phyloP scores from a whole-genome alignment of 2,113 vertebrate genomes.

The Percina caprodes region DNA sequence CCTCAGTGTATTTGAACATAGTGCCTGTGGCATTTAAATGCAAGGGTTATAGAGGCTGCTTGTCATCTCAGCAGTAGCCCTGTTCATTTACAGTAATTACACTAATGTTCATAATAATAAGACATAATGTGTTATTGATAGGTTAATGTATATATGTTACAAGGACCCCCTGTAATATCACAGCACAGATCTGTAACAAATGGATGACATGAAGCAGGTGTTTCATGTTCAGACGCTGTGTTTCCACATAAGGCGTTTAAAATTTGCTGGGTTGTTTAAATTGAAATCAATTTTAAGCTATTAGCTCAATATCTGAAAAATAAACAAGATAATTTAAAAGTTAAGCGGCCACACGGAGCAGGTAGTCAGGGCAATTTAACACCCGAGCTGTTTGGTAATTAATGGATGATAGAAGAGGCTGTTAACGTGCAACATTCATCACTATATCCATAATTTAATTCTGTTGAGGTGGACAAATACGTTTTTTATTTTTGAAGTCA shows the following conservation, averaged over 20 bases:
- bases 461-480: slow-evolving; percentile 31
- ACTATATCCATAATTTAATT: slow-evolving; percentile 44
- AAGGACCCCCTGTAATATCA: background rate
- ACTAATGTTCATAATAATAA: slow-evolving; percentile 12
- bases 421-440: slow-evolving; percentile 65
- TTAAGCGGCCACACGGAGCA: slow-evolving; percentile 20
- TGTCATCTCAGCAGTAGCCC: slow-evolving; percentile 7
- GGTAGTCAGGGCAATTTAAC: slow-evolving; percentile 64
- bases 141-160: slow-evolving; percentile 5
- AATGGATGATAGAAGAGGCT: slow-evolving; percentile 60
- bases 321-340: slow-evolving; percentile 52
- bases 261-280: slow-evolving; percentile 33
- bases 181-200: slow-evolving; percentile 19
- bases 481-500: slow-evolving; percentile 43
- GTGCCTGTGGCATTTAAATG: background rate
- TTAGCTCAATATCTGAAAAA: slow-evolving; percentile 37
- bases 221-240: background rate
- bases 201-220: slow-evolving; percentile 9
- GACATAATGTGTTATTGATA: slow-evolving; percentile 27
- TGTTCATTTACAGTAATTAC: slow-evolving; percentile 29
- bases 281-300: slow-evolving; percentile 30
- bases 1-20: background rate
- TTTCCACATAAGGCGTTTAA: background rate
- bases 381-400: slow-evolving; percentile 59
- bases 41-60: slow-evolving; percentile 10